Base-by-base conservation (phyloP, 2,797 vertebrate genomes). In the Chelmon rostratus region DNA sequence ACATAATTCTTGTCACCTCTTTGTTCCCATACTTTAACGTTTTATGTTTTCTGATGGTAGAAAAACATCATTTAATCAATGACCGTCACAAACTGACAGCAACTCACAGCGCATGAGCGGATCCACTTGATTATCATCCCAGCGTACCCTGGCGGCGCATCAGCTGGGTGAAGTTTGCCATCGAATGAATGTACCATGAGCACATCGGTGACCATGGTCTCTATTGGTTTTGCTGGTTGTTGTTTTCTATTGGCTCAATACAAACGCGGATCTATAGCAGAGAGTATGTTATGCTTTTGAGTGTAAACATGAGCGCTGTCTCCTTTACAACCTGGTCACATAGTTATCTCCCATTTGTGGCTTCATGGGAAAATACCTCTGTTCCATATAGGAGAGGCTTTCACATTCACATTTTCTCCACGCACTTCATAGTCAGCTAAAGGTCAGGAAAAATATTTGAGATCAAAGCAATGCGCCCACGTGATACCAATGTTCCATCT, bases 261-360 rank as follows among this genome's bases (percentile, higher is more conserved):
- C 19, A 56, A 21, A 44, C 25, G 12, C n/a, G 71, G 53, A 69
- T 57, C 40, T 31, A 5, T 18, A 9, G 28, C 12, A 25, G 37
- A 37, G 16, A n/a, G n/a, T 35, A 44, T 25, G 46, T 44, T 53
- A 53, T 25, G 33, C 72, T 59, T 59, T 10, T 15, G 47, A 44
- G 61, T 50, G 37, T 47, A n/a, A n/a, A n/a, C n/a, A n/a, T n/a
- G 63, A 75, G 61, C n/a, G 37, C 62, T 33, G 35, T 61, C 40
- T 63, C 46, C 25, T 13, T 42, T 8, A 15, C 40, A 68, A 2
- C n/a, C 5, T 15, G 33, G 31, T 62, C 42, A 61, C 38, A 25
- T 31, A 61, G 46, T 67, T 25, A 76, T n/a, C n/a, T n/a, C 15
- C 1, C 21, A 49, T 56, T 49, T 79, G 4, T 65, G 38, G 25